Conservation (phyloP, 2,113 vertebrate species). For the Hemiscyllium ocellatum region DNA sequence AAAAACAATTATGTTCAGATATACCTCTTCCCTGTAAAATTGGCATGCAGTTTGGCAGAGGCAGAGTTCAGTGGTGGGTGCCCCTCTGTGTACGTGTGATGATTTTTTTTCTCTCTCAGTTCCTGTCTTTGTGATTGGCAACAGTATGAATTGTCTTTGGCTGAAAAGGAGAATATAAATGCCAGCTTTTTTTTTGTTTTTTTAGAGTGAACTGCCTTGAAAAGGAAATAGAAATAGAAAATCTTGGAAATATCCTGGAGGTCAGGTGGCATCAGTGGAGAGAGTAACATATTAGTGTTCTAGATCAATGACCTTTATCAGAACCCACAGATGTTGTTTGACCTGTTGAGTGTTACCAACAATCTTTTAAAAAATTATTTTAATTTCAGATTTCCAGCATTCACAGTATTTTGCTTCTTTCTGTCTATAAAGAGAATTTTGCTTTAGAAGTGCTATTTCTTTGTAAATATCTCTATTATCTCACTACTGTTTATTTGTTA, state of each 20-base stretch:
- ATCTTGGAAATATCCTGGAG: background rate
- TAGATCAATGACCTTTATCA: background rate
- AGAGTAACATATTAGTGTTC: background rate
- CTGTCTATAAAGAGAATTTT: background rate
- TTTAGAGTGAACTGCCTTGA: background rate
- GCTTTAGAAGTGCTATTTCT: background rate
- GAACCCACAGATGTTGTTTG: background rate
- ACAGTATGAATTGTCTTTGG: constrained; percentile 30
- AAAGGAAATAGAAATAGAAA: constrained; percentile 26
- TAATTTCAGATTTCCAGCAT: background rate
- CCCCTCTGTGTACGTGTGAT: constrained; percentile 30
- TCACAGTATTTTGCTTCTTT: background rate
- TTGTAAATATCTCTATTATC: no score
- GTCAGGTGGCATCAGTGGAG: background rate
- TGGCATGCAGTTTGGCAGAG: constrained; percentile 1
- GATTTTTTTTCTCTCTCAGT: constrained; percentile 26
- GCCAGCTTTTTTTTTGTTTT: constrained; percentile 21
- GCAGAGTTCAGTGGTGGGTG: background rate
- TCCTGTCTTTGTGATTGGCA: constrained; percentile 37
- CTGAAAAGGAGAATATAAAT: constrained; percentile 12
- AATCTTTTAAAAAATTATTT: background rate
- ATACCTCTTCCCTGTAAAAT: constrained; percentile 30
- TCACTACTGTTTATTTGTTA: background rate
- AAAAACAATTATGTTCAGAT: background rate
- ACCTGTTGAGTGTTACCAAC: background rate